These are phyloP conservation scores for Callipepla californica DNA, from an alignment of 2,113 vertebrate species.

Conservation along the genomic window DNA sequence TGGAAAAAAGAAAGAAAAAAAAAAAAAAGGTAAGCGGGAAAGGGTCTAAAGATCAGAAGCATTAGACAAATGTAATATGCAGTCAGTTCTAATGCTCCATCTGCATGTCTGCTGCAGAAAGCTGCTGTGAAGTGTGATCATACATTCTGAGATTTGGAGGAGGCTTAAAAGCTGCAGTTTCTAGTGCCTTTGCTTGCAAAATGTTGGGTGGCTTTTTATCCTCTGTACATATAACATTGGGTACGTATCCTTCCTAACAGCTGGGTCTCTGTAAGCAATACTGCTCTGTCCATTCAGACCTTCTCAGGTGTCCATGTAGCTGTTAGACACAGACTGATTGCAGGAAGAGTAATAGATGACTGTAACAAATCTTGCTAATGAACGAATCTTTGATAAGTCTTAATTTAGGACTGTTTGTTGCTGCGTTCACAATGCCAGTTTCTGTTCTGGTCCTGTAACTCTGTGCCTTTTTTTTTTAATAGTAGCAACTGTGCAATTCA, in stretches of 20 bases:
- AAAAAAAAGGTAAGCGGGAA: slow-evolving; percentile 2
- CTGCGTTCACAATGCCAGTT: not conserved
- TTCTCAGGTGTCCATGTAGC: not conserved
- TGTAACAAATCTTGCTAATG: not conserved
- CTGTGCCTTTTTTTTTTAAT: not conserved
- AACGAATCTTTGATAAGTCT: not conserved
- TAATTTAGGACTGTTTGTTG: not conserved
- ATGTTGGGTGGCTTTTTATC: not conserved
- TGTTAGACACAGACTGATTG: not conserved
- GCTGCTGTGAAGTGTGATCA: not conserved
- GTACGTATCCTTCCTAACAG: not conserved
- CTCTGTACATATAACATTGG: not conserved
- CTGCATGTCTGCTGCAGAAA: not conserved
- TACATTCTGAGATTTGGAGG: slow-evolving; percentile 15
- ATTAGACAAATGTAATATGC: not conserved
- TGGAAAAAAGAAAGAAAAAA: not conserved
- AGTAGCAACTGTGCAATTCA: not conserved
- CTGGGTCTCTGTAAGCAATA: not conserved
- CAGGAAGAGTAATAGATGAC: not conserved
- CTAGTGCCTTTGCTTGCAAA: not conserved
- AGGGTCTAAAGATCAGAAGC: slow-evolving; percentile 17
- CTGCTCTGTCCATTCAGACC: not conserved
- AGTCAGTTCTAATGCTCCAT: slow-evolving; percentile 1
- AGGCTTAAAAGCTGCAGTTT: not conserved
- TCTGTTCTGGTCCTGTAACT: not conserved